phyloP scores from a whole-genome alignment of 2,888 invertebrate genomes.

The Lepidochrysops patricia region DNA sequence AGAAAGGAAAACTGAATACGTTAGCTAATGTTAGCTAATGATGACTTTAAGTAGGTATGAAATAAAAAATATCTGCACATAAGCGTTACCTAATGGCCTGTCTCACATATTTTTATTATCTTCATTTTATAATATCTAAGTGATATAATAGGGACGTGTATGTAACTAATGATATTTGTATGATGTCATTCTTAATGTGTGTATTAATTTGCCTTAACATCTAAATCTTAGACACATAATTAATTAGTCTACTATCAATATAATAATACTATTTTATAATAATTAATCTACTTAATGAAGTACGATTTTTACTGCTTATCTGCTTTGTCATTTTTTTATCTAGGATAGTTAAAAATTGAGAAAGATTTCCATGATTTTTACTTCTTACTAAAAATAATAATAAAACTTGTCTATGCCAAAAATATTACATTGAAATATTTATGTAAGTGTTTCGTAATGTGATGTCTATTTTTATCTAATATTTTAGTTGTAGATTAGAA shows the following conservation, averaged over 20 bases:
- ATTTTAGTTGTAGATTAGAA: not conserved
- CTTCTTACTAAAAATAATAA: too few relatives aligned
- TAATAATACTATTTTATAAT: not conserved
- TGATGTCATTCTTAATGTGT: not conserved
- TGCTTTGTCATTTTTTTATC: too few relatives aligned
- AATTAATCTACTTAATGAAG: too few relatives aligned
- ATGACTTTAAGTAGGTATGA: not conserved
- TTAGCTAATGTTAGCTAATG: not conserved
- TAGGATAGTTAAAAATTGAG: too few relatives aligned
- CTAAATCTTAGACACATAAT: not conserved
- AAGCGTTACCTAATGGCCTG: not conserved
- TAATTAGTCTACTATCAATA: not conserved
- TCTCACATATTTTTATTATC: not conserved
- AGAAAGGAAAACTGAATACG: not conserved
- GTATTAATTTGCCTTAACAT: not conserved
- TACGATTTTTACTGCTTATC: too few relatives aligned
- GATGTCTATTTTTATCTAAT: not conserved
- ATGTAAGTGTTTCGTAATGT: not conserved
- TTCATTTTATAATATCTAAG: not conserved
- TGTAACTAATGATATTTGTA: not conserved
- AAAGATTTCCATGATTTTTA: too few relatives aligned
- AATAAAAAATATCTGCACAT: not conserved
- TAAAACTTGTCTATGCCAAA: too few relatives aligned
- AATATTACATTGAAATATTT: not conserved
- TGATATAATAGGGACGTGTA: not conserved